Percentiles rank a stretch among this genome's conserved stretches.
Conservation (phyloP, 2,888 invertebrate species). For the Nycteola revayana region DNA sequence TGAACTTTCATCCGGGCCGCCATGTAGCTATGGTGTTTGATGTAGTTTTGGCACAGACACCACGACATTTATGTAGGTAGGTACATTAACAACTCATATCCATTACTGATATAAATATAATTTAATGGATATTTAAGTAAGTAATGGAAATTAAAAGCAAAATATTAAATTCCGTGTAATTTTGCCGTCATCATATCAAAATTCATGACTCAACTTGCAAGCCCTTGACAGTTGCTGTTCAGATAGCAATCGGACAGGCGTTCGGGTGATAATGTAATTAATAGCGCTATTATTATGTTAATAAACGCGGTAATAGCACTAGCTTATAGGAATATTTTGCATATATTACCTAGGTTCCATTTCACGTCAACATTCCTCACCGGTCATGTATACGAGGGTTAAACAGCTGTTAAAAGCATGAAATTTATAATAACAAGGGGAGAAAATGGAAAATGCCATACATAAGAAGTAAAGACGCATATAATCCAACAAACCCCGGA, state of each 20-base stretch:
- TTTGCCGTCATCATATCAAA: neutral
- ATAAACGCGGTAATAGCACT: neutral
- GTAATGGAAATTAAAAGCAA: neutral
- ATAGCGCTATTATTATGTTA: neutral
- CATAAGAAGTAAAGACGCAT: too few relatives aligned
- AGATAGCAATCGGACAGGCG: neutral
- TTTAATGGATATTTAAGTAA: neutral
- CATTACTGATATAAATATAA: neutral
- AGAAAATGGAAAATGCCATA: too few relatives aligned
- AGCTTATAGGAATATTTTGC: neutral
- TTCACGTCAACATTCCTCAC: neutral
- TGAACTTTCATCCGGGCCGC: slow-evolving; percentile 31
- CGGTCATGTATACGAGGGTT: too few relatives aligned
- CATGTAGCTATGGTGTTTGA: slow-evolving; percentile 11
- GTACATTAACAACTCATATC: neutral
- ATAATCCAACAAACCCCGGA: neutral
- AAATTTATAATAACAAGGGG: too few relatives aligned
- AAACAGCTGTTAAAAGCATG: too few relatives aligned
- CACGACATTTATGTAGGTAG: slow-evolving; percentile 4
- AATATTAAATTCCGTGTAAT: neutral
- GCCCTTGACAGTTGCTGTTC: neutral
- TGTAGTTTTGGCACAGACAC: slow-evolving; percentile 54
- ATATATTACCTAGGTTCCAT: neutral
- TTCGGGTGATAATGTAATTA: neutral
- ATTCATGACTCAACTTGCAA: neutral